These are phyloP conservation scores for Cygnus atratus DNA, from an alignment of 2,113 vertebrate genomes.

Conservation along the genomic window DNA sequence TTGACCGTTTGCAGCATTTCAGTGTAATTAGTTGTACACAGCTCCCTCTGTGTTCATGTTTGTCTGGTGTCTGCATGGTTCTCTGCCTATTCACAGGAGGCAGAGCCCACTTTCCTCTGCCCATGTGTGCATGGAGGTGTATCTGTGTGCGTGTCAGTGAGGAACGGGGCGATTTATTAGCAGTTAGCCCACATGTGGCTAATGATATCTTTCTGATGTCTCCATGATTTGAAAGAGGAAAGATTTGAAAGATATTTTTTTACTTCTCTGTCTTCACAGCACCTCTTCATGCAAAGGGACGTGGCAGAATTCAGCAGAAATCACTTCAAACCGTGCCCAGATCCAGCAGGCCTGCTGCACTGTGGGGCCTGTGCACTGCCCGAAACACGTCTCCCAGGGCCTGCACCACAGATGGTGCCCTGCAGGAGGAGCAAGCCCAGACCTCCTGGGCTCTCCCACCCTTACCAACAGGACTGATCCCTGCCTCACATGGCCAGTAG, in stretches of 20 bases:
- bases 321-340: fast-evolving
- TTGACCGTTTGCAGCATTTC: background rate
- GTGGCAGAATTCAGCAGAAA: background rate
- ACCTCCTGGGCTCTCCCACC: background rate
- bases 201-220: background rate
- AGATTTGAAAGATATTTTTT: background rate
- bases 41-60: slow-evolving; percentile 18
- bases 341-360: background rate
- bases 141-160: background rate
- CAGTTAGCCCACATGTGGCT: background rate
- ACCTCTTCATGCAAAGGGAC: background rate
- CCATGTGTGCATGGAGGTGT: fast-evolving
- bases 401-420: background rate
- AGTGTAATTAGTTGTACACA: background rate
- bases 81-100: background rate
- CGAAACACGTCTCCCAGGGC: fast-evolving
- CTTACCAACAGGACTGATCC: background rate
- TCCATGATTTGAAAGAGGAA: background rate
- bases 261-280: background rate
- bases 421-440: background rate
- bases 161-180: background rate
- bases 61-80: background rate
- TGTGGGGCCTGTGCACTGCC: too few species aligned
- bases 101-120: background rate
- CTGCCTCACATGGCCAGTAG: fast-evolving